phyloP scores from a whole-genome alignment of 2,797 vertebrate species.

The Melanotaenia nigrans region DNA sequence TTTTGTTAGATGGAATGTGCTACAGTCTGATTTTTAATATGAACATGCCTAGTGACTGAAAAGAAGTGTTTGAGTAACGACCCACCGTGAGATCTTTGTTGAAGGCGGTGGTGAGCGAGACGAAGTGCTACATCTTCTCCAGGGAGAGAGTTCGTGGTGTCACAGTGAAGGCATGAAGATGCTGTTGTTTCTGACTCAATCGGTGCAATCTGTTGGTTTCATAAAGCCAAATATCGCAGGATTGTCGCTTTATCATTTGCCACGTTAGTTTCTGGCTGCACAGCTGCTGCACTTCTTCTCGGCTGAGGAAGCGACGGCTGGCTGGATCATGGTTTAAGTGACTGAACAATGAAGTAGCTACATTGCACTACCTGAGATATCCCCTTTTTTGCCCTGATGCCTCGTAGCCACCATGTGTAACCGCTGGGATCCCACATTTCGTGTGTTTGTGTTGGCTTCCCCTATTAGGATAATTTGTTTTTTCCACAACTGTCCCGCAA shows the following conservation, averaged over 20 bases:
- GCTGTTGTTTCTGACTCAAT: conserved; percentile 57
- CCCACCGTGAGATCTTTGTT: conserved; percentile 49
- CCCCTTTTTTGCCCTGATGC: conserved; percentile 9
- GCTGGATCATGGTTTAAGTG: conserved; percentile 50
- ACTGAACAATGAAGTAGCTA: conserved; percentile 72
- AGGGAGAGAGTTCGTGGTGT: conserved; percentile 26
- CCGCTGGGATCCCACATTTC: not conserved
- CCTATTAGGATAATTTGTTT: conserved; percentile 7
- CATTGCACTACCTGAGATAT: conserved; percentile 69
- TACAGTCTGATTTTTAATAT: conserved; percentile 85
- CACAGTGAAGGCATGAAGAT: conserved; percentile 59
- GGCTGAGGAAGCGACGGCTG: conserved; percentile 32
- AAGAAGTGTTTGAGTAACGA: conserved; percentile 67
- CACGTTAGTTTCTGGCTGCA: conserved; percentile 25
- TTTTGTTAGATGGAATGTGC: conserved; percentile 89
- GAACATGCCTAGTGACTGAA: conserved; percentile 85
- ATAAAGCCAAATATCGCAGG: conserved; percentile 60
- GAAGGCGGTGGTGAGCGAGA: conserved; percentile 26
- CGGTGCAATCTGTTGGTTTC: conserved; percentile 75
- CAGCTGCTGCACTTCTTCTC: conserved; percentile 33
- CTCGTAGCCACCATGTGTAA: conserved; percentile 22
- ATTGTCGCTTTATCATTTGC: conserved; percentile 58
- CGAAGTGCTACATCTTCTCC: conserved; percentile 21
- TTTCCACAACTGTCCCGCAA: conserved; percentile 10
- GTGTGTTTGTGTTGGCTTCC: conserved; percentile 21